These are phyloP conservation scores for Eupithecia dodoneata DNA, from an alignment of 2,888 invertebrate species.

Conservation along the genomic window DNA sequence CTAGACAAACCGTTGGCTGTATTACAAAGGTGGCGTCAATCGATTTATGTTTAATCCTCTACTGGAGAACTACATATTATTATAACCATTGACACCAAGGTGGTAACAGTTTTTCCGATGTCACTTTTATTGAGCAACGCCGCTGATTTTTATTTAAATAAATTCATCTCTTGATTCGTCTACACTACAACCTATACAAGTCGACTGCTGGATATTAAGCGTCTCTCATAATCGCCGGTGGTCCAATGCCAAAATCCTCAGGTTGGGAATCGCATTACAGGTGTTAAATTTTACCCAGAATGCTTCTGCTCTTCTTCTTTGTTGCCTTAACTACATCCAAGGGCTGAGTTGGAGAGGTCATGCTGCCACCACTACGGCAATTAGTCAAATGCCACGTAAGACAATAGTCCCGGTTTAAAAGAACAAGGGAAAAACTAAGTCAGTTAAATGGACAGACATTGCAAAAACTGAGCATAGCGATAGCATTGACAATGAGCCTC, in stretches of 20 bases:
- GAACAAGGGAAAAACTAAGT: conserved; percentile 27
- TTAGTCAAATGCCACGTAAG: not conserved
- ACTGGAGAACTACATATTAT: too few species aligned
- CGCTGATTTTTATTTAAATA: too few species aligned
- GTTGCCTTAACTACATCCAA: not conserved
- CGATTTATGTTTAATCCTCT: too few species aligned
- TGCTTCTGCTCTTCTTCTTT: not conserved
- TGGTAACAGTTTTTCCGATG: too few species aligned
- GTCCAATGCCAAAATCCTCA: not conserved
- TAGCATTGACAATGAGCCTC: conserved; percentile 49
- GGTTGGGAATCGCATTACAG: not conserved
- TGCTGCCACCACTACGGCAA: too few species aligned
- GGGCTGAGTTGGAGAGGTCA: not conserved
- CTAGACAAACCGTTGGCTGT: not conserved
- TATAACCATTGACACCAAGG: too few species aligned
- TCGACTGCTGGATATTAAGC: not conserved
- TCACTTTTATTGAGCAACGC: too few species aligned
- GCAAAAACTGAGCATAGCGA: conserved; percentile 34
- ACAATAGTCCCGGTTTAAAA: not conserved
- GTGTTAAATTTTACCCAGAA: not conserved
- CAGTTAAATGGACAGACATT: conserved; percentile 35
- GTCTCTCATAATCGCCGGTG: too few species aligned
- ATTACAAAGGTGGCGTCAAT: too few species aligned
- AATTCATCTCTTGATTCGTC: not conserved
- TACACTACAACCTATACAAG: not conserved